These are phyloP conservation scores for Tachystola acroxantha DNA, from an alignment of 2,888 invertebrate genomes.

Conservation along the genomic window DNA sequence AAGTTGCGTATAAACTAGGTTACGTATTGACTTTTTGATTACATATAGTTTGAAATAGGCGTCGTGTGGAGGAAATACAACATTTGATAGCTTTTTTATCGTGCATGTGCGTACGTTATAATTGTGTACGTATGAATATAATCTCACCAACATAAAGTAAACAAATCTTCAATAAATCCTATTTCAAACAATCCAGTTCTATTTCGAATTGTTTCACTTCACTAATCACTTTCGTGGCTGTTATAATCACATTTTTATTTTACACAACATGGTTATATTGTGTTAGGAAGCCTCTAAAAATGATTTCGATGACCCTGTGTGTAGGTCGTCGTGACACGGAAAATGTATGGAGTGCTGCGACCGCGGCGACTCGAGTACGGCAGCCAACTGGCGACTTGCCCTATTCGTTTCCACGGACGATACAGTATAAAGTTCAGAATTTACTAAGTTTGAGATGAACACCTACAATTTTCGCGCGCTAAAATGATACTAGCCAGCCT, in stretches of 20 bases:
- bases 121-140: not conserved
- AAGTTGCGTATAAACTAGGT: no score
- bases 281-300: slow-evolving; percentile 5
- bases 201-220: not conserved
- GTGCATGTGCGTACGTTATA: not conserved
- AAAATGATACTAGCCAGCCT: no score
- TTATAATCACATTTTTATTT: slow-evolving; percentile 2
- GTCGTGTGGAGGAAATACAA: not conserved
- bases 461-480: slow-evolving; percentile 29
- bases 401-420: slow-evolving; percentile 45
- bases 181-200: not conserved
- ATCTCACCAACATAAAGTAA: slow-evolving; percentile 1
- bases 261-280: not conserved
- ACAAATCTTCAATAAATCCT: not conserved
- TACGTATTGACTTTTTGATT: no score
- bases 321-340: slow-evolving; percentile 41
- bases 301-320: slow-evolving; percentile 37
- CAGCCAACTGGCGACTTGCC: slow-evolving; percentile 74
- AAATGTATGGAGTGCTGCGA: slow-evolving; percentile 32
- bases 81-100: not conserved
- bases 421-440: slow-evolving; percentile 65
- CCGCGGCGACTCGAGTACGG: slow-evolving; percentile 47
- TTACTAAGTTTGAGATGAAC: slow-evolving; percentile 30
- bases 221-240: not conserved
- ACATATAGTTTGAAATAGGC: no score